phyloP scores from a whole-genome alignment of 2,888 invertebrate species.

The Chirona hameri region DNA sequence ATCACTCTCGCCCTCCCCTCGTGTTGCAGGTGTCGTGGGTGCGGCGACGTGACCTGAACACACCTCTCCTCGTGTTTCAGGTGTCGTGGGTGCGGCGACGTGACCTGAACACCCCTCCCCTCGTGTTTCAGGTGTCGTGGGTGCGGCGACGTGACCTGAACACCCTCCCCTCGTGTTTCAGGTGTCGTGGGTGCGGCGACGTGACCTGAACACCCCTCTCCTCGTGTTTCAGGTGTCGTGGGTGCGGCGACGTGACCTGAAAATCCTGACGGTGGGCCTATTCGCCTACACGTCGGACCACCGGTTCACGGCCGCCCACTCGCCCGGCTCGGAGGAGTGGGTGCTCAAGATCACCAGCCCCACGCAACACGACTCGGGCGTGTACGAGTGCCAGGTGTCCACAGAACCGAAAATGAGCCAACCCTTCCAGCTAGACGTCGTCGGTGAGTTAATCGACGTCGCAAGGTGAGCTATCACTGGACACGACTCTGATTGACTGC shows the following conservation, averaged over 20 bases:
- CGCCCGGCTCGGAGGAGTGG: constrained; percentile 69
- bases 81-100: too few relatives aligned
- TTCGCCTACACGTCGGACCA: constrained; percentile 71
- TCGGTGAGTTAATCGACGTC: constrained; percentile 57
- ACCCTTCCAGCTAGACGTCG: constrained; percentile 68
- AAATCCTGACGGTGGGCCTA: constrained; percentile 68
- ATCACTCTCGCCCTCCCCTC: too few relatives aligned
- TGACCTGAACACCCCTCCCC: too few relatives aligned
- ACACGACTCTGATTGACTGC: too few relatives aligned
- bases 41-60: constrained; percentile 75
- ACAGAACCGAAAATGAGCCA: constrained; percentile 74
- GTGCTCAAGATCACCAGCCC: constrained; percentile 66
- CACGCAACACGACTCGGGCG: constrained; percentile 63
- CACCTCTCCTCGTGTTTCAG: too few relatives aligned
- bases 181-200: too few relatives aligned
- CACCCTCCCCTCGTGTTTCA: too few relatives aligned
- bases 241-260: constrained; percentile 78
- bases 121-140: too few relatives aligned
- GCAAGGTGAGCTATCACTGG: too few relatives aligned
- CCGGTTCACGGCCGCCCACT: constrained; percentile 65
- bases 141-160: too few relatives aligned
- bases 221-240: constrained; percentile 71
- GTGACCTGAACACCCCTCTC: too few relatives aligned
- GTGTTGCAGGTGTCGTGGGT: constrained; percentile 76
- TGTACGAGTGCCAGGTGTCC: constrained; percentile 73